These are phyloP conservation scores for Diorhabda sublineata DNA, from an alignment of 1,140 invertebrate species.

Conservation along the genomic window DNA sequence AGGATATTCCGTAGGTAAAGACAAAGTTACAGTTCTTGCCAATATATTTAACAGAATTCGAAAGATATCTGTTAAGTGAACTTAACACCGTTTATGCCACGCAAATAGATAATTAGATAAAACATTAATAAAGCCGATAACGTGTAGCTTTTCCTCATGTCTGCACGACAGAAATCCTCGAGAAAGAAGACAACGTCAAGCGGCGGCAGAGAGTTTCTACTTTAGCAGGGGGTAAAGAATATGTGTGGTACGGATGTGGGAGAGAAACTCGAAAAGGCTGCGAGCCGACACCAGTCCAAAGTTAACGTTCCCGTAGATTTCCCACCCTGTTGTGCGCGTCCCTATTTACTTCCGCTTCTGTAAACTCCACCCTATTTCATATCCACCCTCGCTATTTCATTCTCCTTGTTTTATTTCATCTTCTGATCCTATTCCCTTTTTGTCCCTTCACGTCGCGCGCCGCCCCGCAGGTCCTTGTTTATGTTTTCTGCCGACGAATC, in stretches of 20 bases:
- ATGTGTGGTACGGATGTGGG: constrained; percentile 24
- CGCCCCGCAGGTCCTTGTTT: constrained; percentile 34
- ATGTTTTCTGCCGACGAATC: constrained; percentile 46
- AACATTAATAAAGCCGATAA: constrained; percentile 2
- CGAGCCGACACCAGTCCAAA: constrained; percentile 35
- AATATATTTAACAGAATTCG: not conserved
- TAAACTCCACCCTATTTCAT: constrained; percentile 50
- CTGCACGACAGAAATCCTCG: constrained; percentile 6
- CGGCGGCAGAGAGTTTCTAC: not conserved
- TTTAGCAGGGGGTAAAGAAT: not conserved
- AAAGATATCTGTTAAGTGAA: too few species aligned
- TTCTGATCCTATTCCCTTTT: constrained; percentile 43
- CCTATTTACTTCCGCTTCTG: constrained; percentile 49
- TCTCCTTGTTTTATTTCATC: constrained; percentile 50
- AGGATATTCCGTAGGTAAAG: not conserved
- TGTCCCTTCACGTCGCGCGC: constrained; percentile 13
- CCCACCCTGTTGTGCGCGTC: constrained; percentile 44
- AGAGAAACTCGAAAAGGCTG: constrained; percentile 20
- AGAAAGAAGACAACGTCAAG: constrained; percentile 3
- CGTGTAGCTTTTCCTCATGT: not conserved
- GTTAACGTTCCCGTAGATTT: constrained; percentile 39
- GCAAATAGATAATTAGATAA: not conserved
- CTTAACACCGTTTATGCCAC: not conserved
- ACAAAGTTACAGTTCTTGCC: not conserved
- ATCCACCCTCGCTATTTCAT: constrained; percentile 48